phyloP scores from a whole-genome alignment of 2,797 vertebrate species.

The Melanotaenia pygmaea region DNA sequence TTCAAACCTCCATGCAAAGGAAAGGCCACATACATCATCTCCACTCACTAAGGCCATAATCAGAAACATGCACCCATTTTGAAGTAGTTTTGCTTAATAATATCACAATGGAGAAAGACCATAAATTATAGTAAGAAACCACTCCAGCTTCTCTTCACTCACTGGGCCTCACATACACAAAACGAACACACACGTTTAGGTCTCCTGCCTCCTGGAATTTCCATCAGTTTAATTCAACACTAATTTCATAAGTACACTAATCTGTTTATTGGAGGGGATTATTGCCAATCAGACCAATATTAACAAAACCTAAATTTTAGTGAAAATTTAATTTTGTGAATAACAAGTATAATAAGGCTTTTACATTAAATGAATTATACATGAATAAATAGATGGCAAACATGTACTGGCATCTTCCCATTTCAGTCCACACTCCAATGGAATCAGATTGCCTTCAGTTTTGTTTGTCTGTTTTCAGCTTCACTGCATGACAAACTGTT shows the following conservation, averaged over 20 bases:
- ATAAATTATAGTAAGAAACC: conserved; percentile 69
- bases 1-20: conserved; percentile 66
- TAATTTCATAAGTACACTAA: conserved; percentile 35
- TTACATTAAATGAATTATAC: conserved; percentile 41
- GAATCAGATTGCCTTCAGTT: conserved; percentile 80
- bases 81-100: conserved; percentile 80
- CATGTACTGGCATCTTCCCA: conserved; percentile 48
- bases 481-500: conserved; percentile 82
- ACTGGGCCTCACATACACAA: conserved; percentile 15
- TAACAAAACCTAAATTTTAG: conserved; percentile 18
- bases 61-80: conserved; percentile 79
- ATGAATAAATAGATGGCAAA: conserved; percentile 55
- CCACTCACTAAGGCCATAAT: conserved; percentile 71
- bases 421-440: conserved; percentile 64
- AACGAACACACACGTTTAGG: conserved; percentile 24
- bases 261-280: conserved; percentile 32
- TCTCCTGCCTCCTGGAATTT: conserved; percentile 34
- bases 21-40: conserved; percentile 72
- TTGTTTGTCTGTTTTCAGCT: conserved; percentile 80
- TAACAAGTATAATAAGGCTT: conserved; percentile 28
- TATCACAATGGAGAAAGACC: conserved; percentile 77
- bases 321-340: conserved; percentile 27
- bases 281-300: conserved; percentile 14
- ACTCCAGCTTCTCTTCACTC: conserved; percentile 53
- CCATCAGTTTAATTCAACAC: conserved; percentile 38